A percentile compares a stretch with the other conserved stretches of the same genome.
These are phyloP conservation scores for Sebastes steindachneri DNA, from an alignment of 2,797 vertebrate species.

Conservation along the genomic window DNA sequence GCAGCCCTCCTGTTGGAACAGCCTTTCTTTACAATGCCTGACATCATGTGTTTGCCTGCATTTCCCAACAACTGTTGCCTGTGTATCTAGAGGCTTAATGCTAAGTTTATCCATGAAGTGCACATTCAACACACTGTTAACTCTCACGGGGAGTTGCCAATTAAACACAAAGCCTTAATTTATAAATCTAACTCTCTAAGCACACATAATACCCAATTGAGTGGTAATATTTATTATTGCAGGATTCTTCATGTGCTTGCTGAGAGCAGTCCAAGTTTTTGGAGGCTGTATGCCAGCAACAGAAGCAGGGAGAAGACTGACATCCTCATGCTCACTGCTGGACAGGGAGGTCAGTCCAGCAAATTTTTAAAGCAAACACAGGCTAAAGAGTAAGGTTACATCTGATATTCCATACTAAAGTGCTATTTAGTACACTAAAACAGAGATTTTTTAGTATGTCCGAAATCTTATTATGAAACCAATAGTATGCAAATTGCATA, in stretches of 20 bases:
- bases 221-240: slow-evolving; percentile 74
- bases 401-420: no score
- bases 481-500: no score
- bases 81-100: slow-evolving; percentile 74
- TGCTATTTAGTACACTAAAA: no score
- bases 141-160: slow-evolving; percentile 70
- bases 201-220: slow-evolving; percentile 72
- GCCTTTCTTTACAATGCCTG: slow-evolving; percentile 72
- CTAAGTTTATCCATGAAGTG: slow-evolving; percentile 69
- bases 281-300: slow-evolving; percentile 44
- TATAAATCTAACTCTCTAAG: slow-evolving; percentile 74
- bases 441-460: no score
- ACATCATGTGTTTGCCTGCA: slow-evolving; percentile 81
- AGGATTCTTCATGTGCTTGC: slow-evolving; percentile 63
- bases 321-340: slow-evolving; percentile 64
- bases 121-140: slow-evolving; percentile 81
- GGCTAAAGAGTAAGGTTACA: not conserved
- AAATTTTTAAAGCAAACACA: not conserved
- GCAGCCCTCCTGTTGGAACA: slow-evolving; percentile 76
- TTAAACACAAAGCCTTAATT: slow-evolving; percentile 78
- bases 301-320: slow-evolving; percentile 45
- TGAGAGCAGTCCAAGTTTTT: slow-evolving; percentile 60
- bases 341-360: slow-evolving; percentile 11
- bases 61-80: slow-evolving; percentile 75
- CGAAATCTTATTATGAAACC: no score